Evolutionary conservation across 2,797 vertebrate species (phyloP), one percentile per base, ranked within the genome.

Genomic region (Ambastaia sidthimunki): DNA sequence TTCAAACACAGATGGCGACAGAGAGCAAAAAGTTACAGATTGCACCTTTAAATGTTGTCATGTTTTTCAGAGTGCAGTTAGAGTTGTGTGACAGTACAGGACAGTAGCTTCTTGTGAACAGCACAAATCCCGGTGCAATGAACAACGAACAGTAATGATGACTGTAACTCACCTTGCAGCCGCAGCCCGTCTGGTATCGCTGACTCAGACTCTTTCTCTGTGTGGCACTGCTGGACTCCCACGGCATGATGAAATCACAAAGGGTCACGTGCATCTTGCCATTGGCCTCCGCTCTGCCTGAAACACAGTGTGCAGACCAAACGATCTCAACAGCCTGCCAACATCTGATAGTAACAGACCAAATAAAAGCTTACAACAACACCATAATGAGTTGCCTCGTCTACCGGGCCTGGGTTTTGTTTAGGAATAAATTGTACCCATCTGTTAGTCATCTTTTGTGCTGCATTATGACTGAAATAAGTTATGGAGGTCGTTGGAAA

Each of bases 201-300:
- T 98, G 97, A 90, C 92, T 99, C 57, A 99, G 93, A 87, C 97
- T 98, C 90, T 99, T 99, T 94, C 97, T 99, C 92, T 99, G 98
- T 63, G 97, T 98, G 50, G 93, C 87, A 82, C 94, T 99, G 91
- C 97, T 93, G 21, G 95, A 94, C 86, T 98, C 98, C 98, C 98
- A 99, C 86, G 91, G 95, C 91, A 95, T 92, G 23, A 99, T 97
- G 93, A 98, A 96, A 90, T 99, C 97, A 72, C 98, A 99, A 85
- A 99, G 94, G 3, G 96, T 98, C 91, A 99, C 94, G 60, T 97
- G 95, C 96, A 99, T 98, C 86, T 94, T 92, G 65, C 96, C 96
- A 0, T 91, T 92, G 25, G 92, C 90, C 88, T 98, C 97, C 0
- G 94, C 92, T 88, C 98, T 98, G 81, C 98, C 98, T 99, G 92